Base-by-base conservation (phyloP, 2,888 invertebrate genomes). In the Carabus problematicus region DNA sequence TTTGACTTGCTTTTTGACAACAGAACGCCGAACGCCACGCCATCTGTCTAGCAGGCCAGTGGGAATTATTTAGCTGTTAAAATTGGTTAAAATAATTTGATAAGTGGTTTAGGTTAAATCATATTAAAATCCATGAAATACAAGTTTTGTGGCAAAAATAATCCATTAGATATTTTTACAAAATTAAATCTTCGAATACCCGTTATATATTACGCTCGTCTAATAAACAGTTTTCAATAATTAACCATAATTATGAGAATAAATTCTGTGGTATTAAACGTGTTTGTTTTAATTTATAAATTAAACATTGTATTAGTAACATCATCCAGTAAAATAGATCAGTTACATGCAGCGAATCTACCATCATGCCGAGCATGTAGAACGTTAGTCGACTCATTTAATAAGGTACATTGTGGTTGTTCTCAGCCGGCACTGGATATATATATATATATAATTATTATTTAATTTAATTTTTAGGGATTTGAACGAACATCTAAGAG, bases 291-390 rank as follows among this genome's bases (percentile, higher is more conserved):
- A 41, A 4, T 66, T 39, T 19, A 16, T 47, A 41, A 16, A 52
- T 18, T 67, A 54, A 43, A 47, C 41, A 45, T 60, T 60, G 66
- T 49, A 8, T 16, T 59, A 49, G 59, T 59, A 49, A 42, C 41
- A 59, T 59, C 67, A 7, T 52, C 67, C 6, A 69, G 62, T 47
- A 69, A 62, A 42, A 76, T 77, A 62, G 80, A 82, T 72, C 77
- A 80, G 61, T 64, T 76, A 19, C 78, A 80, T 72, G 78, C 85
- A 9, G 83, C 84, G 40, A 84, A 81, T 72, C 80, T 92, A 59
- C 91, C 93, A 9, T 91, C 92, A 6, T 95, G 94, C 81, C 90
- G 89, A 75, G 88, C 92, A 0, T 95, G 95, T 79, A 90, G 86
- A 78, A 79, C 87, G 72, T 86, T 93, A 63, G 86, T 89, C 2